Evolutionary conservation across 2,113 vertebrate genomes (phyloP).

Genomic region (Marcusenius ussheri): DNA sequence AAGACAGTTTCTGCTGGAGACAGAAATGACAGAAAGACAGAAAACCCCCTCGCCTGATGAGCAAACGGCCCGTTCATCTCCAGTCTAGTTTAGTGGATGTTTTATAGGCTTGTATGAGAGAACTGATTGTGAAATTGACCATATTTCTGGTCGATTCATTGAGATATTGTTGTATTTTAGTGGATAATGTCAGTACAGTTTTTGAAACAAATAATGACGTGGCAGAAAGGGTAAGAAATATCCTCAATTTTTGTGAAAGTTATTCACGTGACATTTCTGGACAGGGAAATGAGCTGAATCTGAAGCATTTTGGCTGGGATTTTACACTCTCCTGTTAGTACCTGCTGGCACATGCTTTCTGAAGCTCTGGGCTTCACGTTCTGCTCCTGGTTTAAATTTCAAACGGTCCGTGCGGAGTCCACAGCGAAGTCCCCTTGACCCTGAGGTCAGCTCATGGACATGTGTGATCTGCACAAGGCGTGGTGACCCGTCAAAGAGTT

Average conservation of each 20-base stretch:
- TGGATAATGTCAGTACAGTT: background rate
- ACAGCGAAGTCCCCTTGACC: background rate
- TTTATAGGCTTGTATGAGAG: background rate
- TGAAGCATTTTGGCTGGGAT: background rate
- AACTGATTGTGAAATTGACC: background rate
- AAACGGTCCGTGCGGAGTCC: background rate
- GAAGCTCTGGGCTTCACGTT: background rate
- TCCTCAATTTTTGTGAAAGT: background rate
- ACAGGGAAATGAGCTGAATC: background rate
- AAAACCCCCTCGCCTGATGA: background rate
- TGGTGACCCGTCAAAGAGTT: background rate
- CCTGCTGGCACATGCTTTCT: background rate
- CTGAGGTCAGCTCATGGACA: background rate
- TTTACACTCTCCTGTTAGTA: background rate
- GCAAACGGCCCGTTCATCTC: background rate
- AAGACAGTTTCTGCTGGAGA: background rate
- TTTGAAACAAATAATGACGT: background rate
- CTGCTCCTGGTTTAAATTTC: background rate
- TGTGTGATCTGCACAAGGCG: background rate
- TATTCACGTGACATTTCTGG: background rate
- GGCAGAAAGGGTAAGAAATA: background rate
- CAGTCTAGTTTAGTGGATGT: background rate
- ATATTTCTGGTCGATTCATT: background rate
- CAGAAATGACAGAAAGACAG: too few relatives aligned
- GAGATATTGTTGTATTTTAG: background rate